phyloP scores from a whole-genome alignment of 2,888 invertebrate species.

The Tribolium freemani region DNA sequence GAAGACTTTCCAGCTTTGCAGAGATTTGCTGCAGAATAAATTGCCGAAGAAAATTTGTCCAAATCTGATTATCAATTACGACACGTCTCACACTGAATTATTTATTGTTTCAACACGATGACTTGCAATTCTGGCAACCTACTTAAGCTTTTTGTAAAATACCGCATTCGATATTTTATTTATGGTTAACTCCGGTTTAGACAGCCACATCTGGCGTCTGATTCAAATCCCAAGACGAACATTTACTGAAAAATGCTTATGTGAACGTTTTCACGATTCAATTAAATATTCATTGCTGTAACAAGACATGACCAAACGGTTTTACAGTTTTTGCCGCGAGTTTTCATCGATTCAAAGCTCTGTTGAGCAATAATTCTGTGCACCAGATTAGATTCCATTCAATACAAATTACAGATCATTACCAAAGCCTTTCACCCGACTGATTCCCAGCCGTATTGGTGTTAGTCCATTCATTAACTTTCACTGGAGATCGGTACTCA shows the following conservation, averaged over 20 bases:
- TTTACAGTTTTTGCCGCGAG: neutral
- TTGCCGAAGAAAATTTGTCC: neutral
- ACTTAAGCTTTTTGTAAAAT: neutral
- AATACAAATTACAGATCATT: neutral
- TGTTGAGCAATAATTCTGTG: neutral
- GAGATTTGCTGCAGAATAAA: neutral
- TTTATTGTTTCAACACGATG: neutral
- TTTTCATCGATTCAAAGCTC: neutral
- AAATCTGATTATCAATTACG: neutral
- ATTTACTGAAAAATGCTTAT: neutral
- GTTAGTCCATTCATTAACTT: neutral
- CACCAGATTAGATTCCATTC: neutral
- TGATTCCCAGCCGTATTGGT: neutral
- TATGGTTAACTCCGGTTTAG: neutral
- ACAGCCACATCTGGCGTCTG: neutral
- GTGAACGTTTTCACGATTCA: neutral
- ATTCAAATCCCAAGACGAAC: neutral
- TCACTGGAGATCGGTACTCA: neutral
- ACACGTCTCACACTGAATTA: neutral
- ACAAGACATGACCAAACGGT: neutral
- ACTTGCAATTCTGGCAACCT: neutral
- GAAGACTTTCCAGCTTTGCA: neutral
- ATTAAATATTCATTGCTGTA: neutral
- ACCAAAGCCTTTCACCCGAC: constrained; percentile 4
- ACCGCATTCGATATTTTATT: neutral